phyloP scores from a whole-genome alignment of 2,888 invertebrate genomes.

The Nomada fucata region DNA sequence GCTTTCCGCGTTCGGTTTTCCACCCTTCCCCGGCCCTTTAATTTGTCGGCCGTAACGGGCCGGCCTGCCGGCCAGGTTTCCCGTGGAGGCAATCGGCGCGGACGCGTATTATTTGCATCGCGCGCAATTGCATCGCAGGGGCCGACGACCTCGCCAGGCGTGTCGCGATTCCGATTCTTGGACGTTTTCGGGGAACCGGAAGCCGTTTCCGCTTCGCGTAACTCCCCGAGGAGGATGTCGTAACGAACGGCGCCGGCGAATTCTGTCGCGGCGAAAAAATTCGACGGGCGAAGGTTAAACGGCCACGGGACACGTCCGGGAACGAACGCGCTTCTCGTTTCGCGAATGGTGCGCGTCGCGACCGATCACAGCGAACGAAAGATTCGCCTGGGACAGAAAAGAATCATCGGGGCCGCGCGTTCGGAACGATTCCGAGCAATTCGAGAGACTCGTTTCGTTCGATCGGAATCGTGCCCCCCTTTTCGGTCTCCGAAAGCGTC shows the following conservation, averaged over 20 bases:
- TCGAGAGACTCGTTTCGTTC: neutral
- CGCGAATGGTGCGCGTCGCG: neutral
- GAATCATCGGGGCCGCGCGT: neutral
- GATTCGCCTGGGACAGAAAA: too few species aligned
- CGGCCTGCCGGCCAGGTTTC: neutral
- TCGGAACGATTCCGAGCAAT: neutral
- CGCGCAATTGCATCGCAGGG: slow-evolving; percentile 3
- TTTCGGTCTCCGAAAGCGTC: too few species aligned
- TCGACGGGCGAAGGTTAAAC: slow-evolving; percentile 47
- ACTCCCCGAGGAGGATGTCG: slow-evolving; percentile 45
- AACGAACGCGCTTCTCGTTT: slow-evolving; percentile 6
- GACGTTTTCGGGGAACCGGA: slow-evolving; percentile 53
- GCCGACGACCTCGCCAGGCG: slow-evolving; percentile 26
- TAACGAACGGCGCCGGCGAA: slow-evolving; percentile 35
- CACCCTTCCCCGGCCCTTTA: neutral
- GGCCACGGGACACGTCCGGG: slow-evolving; percentile 39
- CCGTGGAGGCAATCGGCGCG: neutral
- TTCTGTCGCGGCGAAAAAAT: slow-evolving; percentile 43
- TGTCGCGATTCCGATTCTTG: slow-evolving; percentile 33
- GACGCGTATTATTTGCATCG: neutral
- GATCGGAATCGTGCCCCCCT: neutral
- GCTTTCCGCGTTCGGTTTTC: neutral
- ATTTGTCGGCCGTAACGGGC: neutral
- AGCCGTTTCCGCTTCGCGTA: slow-evolving; percentile 57
- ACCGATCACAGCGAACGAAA: neutral